Base-by-base conservation (phyloP, 2,888 invertebrate genomes). In the Dromius quadrimaculatus region DNA sequence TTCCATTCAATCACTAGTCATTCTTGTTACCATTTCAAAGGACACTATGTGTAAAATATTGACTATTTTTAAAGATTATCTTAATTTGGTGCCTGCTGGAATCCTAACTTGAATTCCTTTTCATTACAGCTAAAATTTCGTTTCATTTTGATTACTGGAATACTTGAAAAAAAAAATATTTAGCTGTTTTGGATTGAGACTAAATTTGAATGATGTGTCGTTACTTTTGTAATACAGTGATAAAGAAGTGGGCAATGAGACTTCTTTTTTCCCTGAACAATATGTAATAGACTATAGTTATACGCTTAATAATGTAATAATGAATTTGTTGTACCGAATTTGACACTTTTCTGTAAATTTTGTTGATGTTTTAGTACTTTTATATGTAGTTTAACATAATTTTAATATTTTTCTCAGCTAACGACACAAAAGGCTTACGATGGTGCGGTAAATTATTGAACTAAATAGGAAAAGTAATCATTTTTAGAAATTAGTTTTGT, bases 401-500 rank as follows among this genome's bases (percentile, higher is more conserved):
- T 59, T 36, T 59, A 20, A 28, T 59, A 59, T 59, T 11, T 36
- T 59, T 19, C 32, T 59, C 19, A 20, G 36, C 15, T 38, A 62
- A 62, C 62, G 41, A 62, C 59, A 59, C 62, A 23, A 19, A 50
- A 38, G 62, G 62, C 62, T 43, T 41, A 11, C 38, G 23, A 62
- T 62, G 62, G 62, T 62, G 62, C 62, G 43, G 62, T 41, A 62
- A 62, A 50, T 50, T 50, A 50, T 23, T 54, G 28, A 54, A 47
- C 20, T 23, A 47, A 47, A 32, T 54, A 28, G 8, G 13, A 28
- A 28, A 54, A 23, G 19, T 50, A 50, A 28, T 28, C 50, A 54
- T 28, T 28, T 20, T 45, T 28, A 28, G 50, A n/a, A 20, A 47
- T 20, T 36, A 61, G 34, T 61, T 61, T 61, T 28, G 34, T 61